Conservation (phyloP, 2,888 invertebrate genomes). For the Chaetoderma sp. region DNA sequence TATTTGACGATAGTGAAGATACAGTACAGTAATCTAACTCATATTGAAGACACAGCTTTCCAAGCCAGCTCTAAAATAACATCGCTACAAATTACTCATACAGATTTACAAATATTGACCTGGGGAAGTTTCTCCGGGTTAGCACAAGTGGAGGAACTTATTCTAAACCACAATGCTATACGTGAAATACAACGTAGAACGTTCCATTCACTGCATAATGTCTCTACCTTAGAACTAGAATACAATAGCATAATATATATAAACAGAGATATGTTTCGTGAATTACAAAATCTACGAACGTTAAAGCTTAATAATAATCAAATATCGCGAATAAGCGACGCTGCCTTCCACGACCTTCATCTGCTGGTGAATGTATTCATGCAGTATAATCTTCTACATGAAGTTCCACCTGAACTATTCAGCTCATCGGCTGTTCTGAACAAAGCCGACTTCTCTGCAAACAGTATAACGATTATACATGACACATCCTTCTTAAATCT, state of each 20-base stretch:
- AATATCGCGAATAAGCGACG: slow-evolving; percentile 28
- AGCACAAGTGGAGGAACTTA: slow-evolving; percentile 31
- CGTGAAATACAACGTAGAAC: no score
- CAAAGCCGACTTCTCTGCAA: no score
- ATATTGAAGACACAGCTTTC: slow-evolving; percentile 34
- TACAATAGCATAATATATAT: neutral
- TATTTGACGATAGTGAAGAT: slow-evolving; percentile 31
- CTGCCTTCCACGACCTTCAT: slow-evolving; percentile 30
- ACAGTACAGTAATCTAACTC: slow-evolving; percentile 28
- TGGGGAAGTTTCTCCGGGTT: slow-evolving; percentile 40
- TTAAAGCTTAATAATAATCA: slow-evolving; percentile 30
- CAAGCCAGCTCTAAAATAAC: slow-evolving; percentile 29
- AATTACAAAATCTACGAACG: neutral
- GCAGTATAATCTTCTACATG: no score
- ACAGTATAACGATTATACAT: no score
- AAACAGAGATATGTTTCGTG: neutral
- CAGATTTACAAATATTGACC: slow-evolving; percentile 23
- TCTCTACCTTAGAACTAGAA: neutral
- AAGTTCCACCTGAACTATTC: no score
- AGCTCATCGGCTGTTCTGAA: no score
- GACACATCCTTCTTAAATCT: no score
- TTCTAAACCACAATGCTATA: slow-evolving; percentile 36
- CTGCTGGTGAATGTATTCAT: no score
- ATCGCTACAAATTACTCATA: slow-evolving; percentile 34
- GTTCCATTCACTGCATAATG: no score